A percentile compares a stretch with the other conserved stretches of the same genome.
phyloP scores from a whole-genome alignment of 2,888 invertebrate species.

The Atrina japonica region DNA sequence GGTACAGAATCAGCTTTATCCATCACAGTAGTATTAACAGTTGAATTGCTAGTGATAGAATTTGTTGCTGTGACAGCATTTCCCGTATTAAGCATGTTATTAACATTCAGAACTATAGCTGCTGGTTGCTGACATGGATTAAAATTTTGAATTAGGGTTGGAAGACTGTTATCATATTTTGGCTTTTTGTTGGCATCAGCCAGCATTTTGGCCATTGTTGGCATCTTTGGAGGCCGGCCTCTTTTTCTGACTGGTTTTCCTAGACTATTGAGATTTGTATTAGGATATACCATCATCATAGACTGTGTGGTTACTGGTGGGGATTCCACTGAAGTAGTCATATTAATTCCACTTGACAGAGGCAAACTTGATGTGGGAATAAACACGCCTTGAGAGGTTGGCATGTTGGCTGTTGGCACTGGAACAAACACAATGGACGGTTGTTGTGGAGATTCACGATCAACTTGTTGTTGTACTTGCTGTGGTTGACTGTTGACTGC shows the following conservation, averaged over 20 bases:
- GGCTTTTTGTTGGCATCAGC: conserved; percentile 53
- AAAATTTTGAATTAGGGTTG: conserved; percentile 35
- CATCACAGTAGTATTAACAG: background rate
- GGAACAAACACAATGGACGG: conserved; percentile 37
- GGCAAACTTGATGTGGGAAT: conserved; percentile 37
- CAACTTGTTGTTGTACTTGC: conserved; percentile 2
- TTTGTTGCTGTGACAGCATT: conserved; percentile 29
- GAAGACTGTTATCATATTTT: conserved; percentile 35
- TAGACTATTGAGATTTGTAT: conserved; percentile 53
- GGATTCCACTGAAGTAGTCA: background rate
- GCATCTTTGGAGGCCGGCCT: conserved; percentile 70
- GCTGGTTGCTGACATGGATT: conserved; percentile 30
- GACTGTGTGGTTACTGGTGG: conserved; percentile 51
- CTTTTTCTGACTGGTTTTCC: conserved; percentile 65
- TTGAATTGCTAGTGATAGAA: conserved; percentile 10
- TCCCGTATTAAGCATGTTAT: conserved; percentile 44
- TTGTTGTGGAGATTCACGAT: conserved; percentile 17
- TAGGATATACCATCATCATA: conserved; percentile 72
- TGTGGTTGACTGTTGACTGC: conserved; percentile 2
- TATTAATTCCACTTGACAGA: conserved; percentile 1
- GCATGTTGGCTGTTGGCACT: conserved; percentile 24
- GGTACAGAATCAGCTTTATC: background rate
- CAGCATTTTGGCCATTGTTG: conserved; percentile 64
- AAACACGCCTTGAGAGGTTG: conserved; percentile 40
- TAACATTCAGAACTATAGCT: conserved; percentile 45